Evolutionary conservation across 2,113 vertebrate species (phyloP), one percentile per base, ranked within the genome.

Genomic region (Bagarius yarrelli): DNA sequence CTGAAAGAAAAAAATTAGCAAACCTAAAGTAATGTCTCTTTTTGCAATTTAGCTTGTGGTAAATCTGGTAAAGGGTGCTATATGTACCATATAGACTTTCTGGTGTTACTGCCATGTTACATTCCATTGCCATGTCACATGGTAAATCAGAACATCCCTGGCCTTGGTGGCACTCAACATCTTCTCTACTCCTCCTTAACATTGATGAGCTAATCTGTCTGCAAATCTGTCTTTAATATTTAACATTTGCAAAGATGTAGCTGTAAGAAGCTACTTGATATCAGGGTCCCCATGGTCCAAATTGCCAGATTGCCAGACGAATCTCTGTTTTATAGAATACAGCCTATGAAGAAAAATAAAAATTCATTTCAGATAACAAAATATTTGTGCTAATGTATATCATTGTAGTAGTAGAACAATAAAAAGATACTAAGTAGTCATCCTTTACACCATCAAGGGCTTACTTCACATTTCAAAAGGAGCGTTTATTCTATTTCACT

Each of bases 391-490:
- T 21, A 47, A 47, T 11, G 4, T 47, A 50, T 25, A 34, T 23
- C 15, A 50, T n/a, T 56, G 50, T 47, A 81, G 52, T 30, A 69
- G 73, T 59, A 36, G 53, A 40, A 70, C 27, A 77, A 59, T 23
- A 81, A 67, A 36, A 57, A 59, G 25, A 76, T 25, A 47, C 63
- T 76, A 72, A 81, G 74, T 70, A 69, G 53, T 27, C 63, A 69
- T 76, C 63, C 81, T 82, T 76, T 63, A 67, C 73, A 70, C 63
- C 55, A 70, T 77, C 81, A 82, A 82, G 81, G 36, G 73, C 73
- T 82, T 82, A 76, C 81, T 82, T 56, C 52, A 82, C 53, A 76
- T 76, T 82, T 77, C 55, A 76, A 82, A 76, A 69, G 72, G n/a
- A 76, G 52, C 80, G 69, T 82, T 82, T 59, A 82, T 82, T 76